Evolutionary conservation across 2,888 invertebrate genomes (phyloP).

Genomic region (Megamerina dolium): DNA sequence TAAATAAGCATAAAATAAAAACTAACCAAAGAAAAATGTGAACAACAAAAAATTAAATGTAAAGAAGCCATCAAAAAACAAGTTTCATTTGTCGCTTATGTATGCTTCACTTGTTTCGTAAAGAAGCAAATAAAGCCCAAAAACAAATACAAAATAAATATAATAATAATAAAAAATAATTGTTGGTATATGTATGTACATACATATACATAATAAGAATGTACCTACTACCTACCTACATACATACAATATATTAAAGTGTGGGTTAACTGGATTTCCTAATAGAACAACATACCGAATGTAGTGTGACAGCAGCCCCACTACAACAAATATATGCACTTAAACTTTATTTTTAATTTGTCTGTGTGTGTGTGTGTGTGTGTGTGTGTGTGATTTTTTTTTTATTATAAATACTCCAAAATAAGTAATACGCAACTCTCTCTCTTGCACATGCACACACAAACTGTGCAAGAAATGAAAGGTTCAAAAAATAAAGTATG

Average conservation of each 20-base stretch:
- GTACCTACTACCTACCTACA: background rate
- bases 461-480: too few species aligned
- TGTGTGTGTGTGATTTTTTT: too few species aligned
- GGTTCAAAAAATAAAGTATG: too few species aligned
- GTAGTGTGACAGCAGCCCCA: too few species aligned
- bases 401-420: background rate
- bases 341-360: too few species aligned
- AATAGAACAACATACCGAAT: background rate
- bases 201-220: too few species aligned
- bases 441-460: too few species aligned
- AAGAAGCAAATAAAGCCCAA: slow-evolving; percentile 1
- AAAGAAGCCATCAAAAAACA: slow-evolving; percentile 24
- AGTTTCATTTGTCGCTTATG: slow-evolving; percentile 23
- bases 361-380: background rate
- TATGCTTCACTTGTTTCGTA: slow-evolving; percentile 10
- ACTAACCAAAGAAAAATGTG: background rate
- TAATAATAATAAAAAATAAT: slow-evolving; percentile 9
- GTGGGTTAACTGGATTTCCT: slow-evolving; percentile 24
- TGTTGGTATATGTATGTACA: too few species aligned
- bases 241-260: too few species aligned
- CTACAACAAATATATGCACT: too few species aligned
- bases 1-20: too few species aligned
- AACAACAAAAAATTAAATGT: slow-evolving; percentile 6
- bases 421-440: too few species aligned
- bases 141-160: background rate